Evolutionary conservation across 2,888 invertebrate species (phyloP).

Genomic region (Gasteruption jaculator): DNA sequence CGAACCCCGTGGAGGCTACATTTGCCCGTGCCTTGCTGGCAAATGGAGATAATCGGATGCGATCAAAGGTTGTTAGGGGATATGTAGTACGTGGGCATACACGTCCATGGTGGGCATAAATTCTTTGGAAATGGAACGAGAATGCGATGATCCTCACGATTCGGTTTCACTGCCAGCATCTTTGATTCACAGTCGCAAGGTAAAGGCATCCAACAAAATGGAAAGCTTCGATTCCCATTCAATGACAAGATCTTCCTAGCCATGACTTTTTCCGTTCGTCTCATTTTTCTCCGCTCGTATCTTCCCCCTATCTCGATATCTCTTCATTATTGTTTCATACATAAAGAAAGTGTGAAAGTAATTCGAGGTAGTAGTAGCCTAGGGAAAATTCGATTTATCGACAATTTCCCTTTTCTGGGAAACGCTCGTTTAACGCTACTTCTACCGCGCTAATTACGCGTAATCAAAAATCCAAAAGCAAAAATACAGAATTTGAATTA

Average conservation of each 20-base stretch:
- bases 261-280: neutral
- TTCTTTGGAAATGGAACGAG: neutral
- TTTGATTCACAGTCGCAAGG: conserved; percentile 7
- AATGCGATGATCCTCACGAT: conserved; percentile 24
- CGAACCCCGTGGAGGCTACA: conserved; percentile 29
- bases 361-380: no score
- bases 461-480: no score
- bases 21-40: conserved; percentile 5
- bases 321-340: neutral
- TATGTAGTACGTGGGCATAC: no score
- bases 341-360: no score
- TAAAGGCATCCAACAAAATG: conserved; percentile 15
- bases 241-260: neutral
- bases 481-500: no score
- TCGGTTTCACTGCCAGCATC: conserved; percentile 29
- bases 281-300: neutral
- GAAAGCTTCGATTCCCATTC: no score
- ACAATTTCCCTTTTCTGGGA: no score
- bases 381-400: no score
- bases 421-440: no score
- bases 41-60: neutral
- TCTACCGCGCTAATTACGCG: no score
- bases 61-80: neutral
- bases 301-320: neutral
- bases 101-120: no score